phyloP scores from a whole-genome alignment of 2,888 invertebrate genomes.

The Drosophila mulleri region DNA sequence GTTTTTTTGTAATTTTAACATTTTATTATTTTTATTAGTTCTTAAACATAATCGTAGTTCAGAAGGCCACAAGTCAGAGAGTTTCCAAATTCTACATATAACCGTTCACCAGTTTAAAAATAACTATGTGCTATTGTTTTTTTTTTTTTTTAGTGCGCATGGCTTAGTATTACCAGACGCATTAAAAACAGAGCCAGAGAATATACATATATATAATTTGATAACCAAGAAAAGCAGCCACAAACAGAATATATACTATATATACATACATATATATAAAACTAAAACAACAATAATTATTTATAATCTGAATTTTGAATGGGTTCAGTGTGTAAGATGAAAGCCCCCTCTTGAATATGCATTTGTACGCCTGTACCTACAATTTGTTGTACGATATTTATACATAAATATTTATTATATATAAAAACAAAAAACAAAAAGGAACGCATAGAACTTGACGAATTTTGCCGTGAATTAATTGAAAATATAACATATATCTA shows the following conservation, averaged over 20 bases:
- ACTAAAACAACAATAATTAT: too few species aligned
- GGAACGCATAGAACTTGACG: conserved; percentile 37
- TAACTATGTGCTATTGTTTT: conserved; percentile 9
- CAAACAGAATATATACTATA: not conserved
- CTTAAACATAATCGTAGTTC: conserved; percentile 33
- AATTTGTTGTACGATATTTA: conserved; percentile 43
- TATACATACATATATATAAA: not conserved
- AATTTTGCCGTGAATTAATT: conserved; percentile 49
- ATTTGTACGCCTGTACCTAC: conserved; percentile 50
- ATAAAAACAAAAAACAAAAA: conserved; percentile 15
- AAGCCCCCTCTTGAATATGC: conserved; percentile 42
- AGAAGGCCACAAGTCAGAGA: conserved; percentile 38
- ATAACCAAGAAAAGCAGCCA: not conserved
- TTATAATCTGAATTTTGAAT: conserved; percentile 5
- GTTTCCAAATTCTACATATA: conserved; percentile 18
- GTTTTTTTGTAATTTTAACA: conserved; percentile 13
- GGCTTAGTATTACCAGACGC: conserved; percentile 29
- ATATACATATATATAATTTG: conserved; percentile 1
- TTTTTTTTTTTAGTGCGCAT: conserved; percentile 12
- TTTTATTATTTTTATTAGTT: conserved; percentile 24
- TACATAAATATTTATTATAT: conserved; percentile 42
- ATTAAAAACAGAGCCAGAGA: conserved; percentile 1
- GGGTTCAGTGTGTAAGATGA: conserved; percentile 2
- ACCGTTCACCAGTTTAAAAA: not conserved
- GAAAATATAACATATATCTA: not conserved